Conservation (phyloP, 2,888 invertebrate species). For the Hydraecia micacea region DNA sequence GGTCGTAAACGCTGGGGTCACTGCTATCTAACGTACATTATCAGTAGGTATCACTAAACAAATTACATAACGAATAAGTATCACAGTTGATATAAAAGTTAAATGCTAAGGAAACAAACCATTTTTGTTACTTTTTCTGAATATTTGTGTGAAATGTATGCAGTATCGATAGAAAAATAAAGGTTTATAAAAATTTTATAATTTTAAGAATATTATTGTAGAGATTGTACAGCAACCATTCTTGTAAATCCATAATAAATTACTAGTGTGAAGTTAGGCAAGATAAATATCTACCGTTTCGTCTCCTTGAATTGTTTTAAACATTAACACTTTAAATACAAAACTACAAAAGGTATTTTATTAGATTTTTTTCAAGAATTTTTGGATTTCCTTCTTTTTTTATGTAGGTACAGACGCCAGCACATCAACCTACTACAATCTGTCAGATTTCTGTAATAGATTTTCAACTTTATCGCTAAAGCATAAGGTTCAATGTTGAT, state of each 20-base stretch:
- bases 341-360: background rate
- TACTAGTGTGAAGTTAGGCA: background rate
- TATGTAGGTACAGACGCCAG: too few relatives aligned
- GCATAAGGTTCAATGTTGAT: too few relatives aligned
- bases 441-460: too few relatives aligned
- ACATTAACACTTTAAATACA: background rate
- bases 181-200: background rate
- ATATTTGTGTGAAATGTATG: background rate
- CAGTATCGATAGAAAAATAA: background rate
- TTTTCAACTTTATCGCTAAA: too few relatives aligned
- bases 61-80: conserved; percentile 2
- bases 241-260: background rate
- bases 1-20: background rate
- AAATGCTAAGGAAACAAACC: background rate
- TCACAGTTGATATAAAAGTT: background rate
- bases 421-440: too few relatives aligned
- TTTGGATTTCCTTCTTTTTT: background rate
- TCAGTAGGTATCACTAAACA: background rate
- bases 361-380: background rate
- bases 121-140: background rate
- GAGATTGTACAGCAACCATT: background rate
- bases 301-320: conserved; percentile 1
- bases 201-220: background rate
- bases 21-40: background rate
- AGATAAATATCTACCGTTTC: background rate